Conservation (phyloP, 2,888 invertebrate genomes). For the Andricus curvator region DNA sequence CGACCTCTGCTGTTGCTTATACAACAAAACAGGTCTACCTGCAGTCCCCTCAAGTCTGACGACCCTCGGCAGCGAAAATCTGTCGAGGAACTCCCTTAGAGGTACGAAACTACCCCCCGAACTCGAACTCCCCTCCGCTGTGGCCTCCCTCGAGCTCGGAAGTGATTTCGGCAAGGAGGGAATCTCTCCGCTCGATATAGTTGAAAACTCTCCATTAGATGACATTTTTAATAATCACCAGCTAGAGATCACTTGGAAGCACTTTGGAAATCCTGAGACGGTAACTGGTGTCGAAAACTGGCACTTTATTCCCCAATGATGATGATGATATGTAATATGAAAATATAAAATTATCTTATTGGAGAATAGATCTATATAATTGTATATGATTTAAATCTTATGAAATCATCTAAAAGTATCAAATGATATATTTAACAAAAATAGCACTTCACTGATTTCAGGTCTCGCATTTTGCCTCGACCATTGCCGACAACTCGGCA, state of each 20-base stretch:
- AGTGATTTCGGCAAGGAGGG: slow-evolving; percentile 74
- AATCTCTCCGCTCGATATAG: slow-evolving; percentile 74
- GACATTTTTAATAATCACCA: slow-evolving; percentile 64
- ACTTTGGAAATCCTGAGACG: slow-evolving; percentile 6
- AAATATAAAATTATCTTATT: background rate
- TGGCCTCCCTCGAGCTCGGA: slow-evolving; percentile 74
- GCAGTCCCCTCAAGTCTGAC: slow-evolving; percentile 76
- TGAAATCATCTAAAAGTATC: background rate
- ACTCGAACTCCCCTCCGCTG: slow-evolving; percentile 71
- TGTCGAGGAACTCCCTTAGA: slow-evolving; percentile 76
- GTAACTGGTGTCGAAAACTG: slow-evolving; percentile 10
- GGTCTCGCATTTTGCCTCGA: slow-evolving; percentile 25
- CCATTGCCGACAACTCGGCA: slow-evolving; percentile 48
- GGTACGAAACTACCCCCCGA: slow-evolving; percentile 72
- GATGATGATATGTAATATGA: background rate
- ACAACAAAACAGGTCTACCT: slow-evolving; percentile 77
- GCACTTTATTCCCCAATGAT: background rate
- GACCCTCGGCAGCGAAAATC: slow-evolving; percentile 77
- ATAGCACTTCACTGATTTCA: slow-evolving; percentile 14
- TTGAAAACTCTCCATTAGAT: slow-evolving; percentile 76
- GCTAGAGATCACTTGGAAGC: slow-evolving; percentile 24
- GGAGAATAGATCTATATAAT: background rate
- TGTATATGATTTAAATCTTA: background rate
- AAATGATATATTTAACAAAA: background rate
- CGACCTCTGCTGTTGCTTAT: slow-evolving; percentile 75